phyloP scores from a whole-genome alignment of 2,113 vertebrate genomes.

The Oreochromis tanganicae region DNA sequence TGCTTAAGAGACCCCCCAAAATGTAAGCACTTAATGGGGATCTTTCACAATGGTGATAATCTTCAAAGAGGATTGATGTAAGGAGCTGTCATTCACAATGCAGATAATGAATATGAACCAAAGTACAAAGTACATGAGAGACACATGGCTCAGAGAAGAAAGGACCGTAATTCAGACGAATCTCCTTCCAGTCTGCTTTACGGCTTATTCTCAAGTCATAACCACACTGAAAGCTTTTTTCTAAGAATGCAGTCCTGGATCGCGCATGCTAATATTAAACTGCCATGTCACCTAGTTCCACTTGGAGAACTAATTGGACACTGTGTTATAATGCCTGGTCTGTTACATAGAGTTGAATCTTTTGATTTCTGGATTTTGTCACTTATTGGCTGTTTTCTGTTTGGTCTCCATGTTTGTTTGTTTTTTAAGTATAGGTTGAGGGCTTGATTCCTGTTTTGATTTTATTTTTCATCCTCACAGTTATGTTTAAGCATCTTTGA shows the following conservation, averaged over 20 bases:
- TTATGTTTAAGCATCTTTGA: background rate
- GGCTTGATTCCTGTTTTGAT: background rate
- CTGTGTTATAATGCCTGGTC: background rate
- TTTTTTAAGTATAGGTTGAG: background rate
- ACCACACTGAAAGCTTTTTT: slow-evolving; percentile 34
- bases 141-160: background rate
- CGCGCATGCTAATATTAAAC: slow-evolving; percentile 41
- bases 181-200: slow-evolving; percentile 38
- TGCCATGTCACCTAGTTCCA: background rate
- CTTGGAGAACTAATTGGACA: slow-evolving; percentile 1
- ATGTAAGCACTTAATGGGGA: slow-evolving; percentile 48
- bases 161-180: slow-evolving; percentile 19
- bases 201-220: slow-evolving; percentile 62
- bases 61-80: slow-evolving; percentile 55
- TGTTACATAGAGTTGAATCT: background rate
- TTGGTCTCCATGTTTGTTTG: background rate
- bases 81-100: slow-evolving; percentile 21
- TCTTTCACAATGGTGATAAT: slow-evolving; percentile 48
- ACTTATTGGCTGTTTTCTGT: background rate
- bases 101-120: background rate
- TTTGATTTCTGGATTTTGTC: background rate
- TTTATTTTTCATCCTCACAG: background rate
- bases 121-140: background rate
- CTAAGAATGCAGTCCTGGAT: slow-evolving; percentile 46
- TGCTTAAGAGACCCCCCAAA: slow-evolving; percentile 6